These are phyloP conservation scores for Spheniscus humboldti DNA, from an alignment of 2,797 vertebrate genomes.

Conservation along the genomic window DNA sequence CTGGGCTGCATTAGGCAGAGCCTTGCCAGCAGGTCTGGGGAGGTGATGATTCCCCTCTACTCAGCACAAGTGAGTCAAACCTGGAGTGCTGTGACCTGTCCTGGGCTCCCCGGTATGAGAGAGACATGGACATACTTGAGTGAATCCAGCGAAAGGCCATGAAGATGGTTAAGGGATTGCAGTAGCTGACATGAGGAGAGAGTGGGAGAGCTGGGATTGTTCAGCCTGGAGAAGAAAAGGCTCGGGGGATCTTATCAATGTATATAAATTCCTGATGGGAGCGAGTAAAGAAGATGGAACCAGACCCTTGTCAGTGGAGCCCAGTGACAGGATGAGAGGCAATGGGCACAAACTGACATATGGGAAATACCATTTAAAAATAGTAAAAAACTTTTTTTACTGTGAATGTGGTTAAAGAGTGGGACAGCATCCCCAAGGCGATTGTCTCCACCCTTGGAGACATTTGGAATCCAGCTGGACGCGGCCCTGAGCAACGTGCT, in stretches of 20 bases:
- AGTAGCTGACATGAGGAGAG: background rate
- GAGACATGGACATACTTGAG: background rate
- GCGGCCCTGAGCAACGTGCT: background rate
- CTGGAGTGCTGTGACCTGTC: background rate
- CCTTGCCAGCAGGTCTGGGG: background rate
- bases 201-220: background rate
- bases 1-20: background rate
- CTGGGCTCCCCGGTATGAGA: background rate
- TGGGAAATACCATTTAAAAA: background rate
- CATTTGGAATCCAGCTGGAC: background rate
- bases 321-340: background rate
- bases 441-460: background rate
- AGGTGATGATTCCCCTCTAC: background rate
- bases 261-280: background rate
- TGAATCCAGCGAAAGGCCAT: background rate
- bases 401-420: background rate
- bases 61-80: background rate
- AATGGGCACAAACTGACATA: background rate
- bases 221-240: background rate
- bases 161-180: background rate
- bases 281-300: background rate
- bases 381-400: background rate
- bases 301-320: background rate
- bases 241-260: background rate
- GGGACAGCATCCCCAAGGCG: background rate